Conservation (phyloP, 2,888 invertebrate species). For the Philaethria dido region DNA sequence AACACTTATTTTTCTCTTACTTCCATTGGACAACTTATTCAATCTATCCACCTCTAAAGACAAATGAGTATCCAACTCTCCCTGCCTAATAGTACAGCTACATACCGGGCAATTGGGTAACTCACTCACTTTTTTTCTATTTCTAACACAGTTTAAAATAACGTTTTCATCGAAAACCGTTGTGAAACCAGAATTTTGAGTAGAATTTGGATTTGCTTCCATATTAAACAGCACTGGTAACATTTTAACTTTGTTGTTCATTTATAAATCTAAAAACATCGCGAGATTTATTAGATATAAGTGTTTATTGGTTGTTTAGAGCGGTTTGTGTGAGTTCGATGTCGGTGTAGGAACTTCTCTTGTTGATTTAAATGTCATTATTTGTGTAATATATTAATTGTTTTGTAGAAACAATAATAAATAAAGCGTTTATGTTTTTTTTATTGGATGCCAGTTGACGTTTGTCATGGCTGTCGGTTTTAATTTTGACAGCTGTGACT, state of each 20-base stretch:
- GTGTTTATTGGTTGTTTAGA: slow-evolving; percentile 47
- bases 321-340: slow-evolving; percentile 59
- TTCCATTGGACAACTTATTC: slow-evolving; percentile 64
- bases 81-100: slow-evolving; percentile 91
- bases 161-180: slow-evolving; percentile 70
- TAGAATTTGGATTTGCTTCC: slow-evolving; percentile 66
- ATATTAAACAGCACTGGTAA: slow-evolving; percentile 78
- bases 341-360: slow-evolving; percentile 62
- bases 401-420: slow-evolving; percentile 41
- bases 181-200: slow-evolving; percentile 46
- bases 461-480: slow-evolving; percentile 11
- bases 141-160: slow-evolving; percentile 79
- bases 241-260: slow-evolving; percentile 67
- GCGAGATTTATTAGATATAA: slow-evolving; percentile 56
- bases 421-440: slow-evolving; percentile 38
- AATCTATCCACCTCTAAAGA: slow-evolving; percentile 87
- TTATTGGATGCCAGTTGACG: slow-evolving; percentile 29
- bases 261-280: slow-evolving; percentile 75
- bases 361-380: slow-evolving; percentile 47
- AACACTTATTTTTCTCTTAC: slow-evolving; percentile 69
- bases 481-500: slow-evolving; percentile 27
- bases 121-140: slow-evolving; percentile 85
- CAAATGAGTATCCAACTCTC: slow-evolving; percentile 93
- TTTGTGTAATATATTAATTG: slow-evolving; percentile 40
- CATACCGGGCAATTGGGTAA: slow-evolving; percentile 95